These are phyloP conservation scores for Epinotia nisella DNA, from an alignment of 2,888 invertebrate species.

Conservation along the genomic window DNA sequence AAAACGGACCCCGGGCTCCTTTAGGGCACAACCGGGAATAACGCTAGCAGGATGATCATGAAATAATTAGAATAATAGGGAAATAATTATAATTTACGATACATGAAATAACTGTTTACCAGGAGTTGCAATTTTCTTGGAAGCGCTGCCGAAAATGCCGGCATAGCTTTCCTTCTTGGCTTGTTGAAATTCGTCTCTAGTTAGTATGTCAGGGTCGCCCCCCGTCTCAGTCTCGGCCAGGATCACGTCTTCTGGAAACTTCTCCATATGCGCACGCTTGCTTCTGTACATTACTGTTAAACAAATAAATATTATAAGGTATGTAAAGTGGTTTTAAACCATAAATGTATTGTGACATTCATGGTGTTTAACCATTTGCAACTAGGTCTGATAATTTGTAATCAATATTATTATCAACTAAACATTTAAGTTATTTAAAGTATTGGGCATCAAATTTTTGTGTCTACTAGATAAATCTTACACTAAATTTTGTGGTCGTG, in stretches of 20 bases:
- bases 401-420: too few species aligned
- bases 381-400: too few species aligned
- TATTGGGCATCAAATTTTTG: too few species aligned
- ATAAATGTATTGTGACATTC: too few species aligned
- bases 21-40: too few species aligned
- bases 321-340: too few species aligned
- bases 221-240: slow-evolving; percentile 89
- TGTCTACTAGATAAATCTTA: too few species aligned
- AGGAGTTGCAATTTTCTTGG: slow-evolving; percentile 64
- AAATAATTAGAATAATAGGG: not conserved
- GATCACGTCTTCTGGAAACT: slow-evolving; percentile 91
- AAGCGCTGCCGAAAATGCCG: slow-evolving; percentile 74
- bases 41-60: too few species aligned
- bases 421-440: too few species aligned
- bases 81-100: not conserved
- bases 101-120: slow-evolving; percentile 57
- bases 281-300: slow-evolving; percentile 85
- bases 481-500: too few species aligned
- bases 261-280: slow-evolving; percentile 89
- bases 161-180: slow-evolving; percentile 77
- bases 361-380: too few species aligned
- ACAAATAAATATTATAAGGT: slow-evolving; percentile 49
- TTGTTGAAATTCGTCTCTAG: slow-evolving; percentile 83
- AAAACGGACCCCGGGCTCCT: too few species aligned
- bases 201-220: slow-evolving; percentile 89